Conservation (phyloP, 2,888 invertebrate genomes). For the Xestia ashworthii region DNA sequence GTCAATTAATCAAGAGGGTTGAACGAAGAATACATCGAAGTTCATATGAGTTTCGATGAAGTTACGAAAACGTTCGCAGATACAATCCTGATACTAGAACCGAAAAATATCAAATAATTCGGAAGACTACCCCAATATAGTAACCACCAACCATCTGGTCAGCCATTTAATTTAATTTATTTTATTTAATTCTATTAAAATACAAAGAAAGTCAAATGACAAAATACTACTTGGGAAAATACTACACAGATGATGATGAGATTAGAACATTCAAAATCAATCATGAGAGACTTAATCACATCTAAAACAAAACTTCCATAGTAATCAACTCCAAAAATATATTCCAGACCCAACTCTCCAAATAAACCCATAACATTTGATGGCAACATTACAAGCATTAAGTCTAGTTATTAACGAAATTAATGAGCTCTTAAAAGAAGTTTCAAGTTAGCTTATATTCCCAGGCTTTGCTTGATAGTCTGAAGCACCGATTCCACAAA, state of each 20-base stretch:
- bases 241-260: not conserved
- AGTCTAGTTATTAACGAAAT: constrained; percentile 65
- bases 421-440: constrained; percentile 67
- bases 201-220: too few species aligned
- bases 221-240: not conserved
- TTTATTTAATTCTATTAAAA: too few species aligned
- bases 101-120: not conserved
- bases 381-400: constrained; percentile 64
- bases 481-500: constrained; percentile 55
- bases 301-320: not conserved
- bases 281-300: not conserved
- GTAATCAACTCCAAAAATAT: constrained; percentile 19
- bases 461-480: constrained; percentile 61
- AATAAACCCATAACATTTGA: constrained; percentile 61
- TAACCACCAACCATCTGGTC: too few species aligned
- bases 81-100: not conserved
- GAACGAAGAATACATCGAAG: not conserved
- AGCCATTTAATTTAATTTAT: too few species aligned
- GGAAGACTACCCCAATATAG: too few species aligned
- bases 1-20: constrained; percentile 14
- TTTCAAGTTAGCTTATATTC: constrained; percentile 58
- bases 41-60: not conserved
- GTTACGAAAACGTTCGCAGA: too few species aligned
- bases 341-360: constrained; percentile 17
- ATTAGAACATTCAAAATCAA: not conserved